phyloP scores from a whole-genome alignment of 2,113 vertebrate genomes.

The Danio rerio region GRCz12tu NC_133198.1:15061501-15062000 shows the following conservation, averaged over 20 bases:
- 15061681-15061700: conserved; percentile 58
- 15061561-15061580: conserved; percentile 68
- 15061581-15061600: conserved; percentile 72
- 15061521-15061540: conserved; percentile 46
- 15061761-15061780: conserved; percentile 62
- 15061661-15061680: conserved; percentile 70
- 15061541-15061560: conserved; percentile 66
- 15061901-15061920: conserved; percentile 8
- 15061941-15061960: neutral
- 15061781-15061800: conserved; percentile 62
- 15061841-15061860: conserved; percentile 57
- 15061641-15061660: conserved; percentile 66
- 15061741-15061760: conserved; percentile 68
- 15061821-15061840: conserved; percentile 71
- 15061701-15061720: conserved; percentile 69
- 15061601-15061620: conserved; percentile 62
- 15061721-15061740: conserved; percentile 73
- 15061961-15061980: neutral
- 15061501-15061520: conserved; percentile 46
- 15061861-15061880: conserved; percentile 55
- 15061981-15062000: neutral
- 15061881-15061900: conserved; percentile 23
- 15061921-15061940: conserved; percentile 1
- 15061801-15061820: conserved; percentile 73
- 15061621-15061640: conserved; percentile 56